Evolutionary conservation across 2,888 invertebrate species (phyloP), one percentile per base, ranked within the genome.

Genomic region (Drosophila macrospina): DNA sequence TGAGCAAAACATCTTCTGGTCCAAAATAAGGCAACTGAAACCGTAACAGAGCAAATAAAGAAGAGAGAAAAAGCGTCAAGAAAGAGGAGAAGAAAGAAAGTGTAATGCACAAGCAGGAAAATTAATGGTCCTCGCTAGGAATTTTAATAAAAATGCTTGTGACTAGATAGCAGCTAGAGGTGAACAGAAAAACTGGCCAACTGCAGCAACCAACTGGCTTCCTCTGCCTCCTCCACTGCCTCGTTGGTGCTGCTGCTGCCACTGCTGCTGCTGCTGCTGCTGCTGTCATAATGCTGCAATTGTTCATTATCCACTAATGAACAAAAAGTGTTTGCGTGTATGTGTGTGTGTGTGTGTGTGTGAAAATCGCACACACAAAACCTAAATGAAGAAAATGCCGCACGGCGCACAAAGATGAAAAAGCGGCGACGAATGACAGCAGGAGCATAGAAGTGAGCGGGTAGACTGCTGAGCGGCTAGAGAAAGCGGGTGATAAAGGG

Each of bases 241-340:
- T 48, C n/a, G n/a, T n/a, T n/a, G 32, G 28, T 45, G 56, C 67
- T 61, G 24, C 65, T 77, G 74, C 78, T 71, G 69, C 52, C 71
- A 74, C 86, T 86, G 89, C 26, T 45, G 28, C 32, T 45, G 56
- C 67, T 63, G 24, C 65, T 77, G 74, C 78, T 73, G 69, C 55
- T 73, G 77, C 86, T 86, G 89, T 86, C 86, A 86, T 86, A 86
- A 89, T 88, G 88, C 88, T 87, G 89, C 85, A 85, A 88, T 89
- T 86, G 86, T 86, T 86, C 90, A 90, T 90, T 90, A 90, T 89
- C 89, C 86, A 88, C 90, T 90, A 90, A 90, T 90, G 89, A 90
- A 90, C 91, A 90, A 88, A 90, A 90, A 90, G 74, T 88, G 50
- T 51, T 44, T 42, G 37, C 37, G 32, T 45, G 47, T 51, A 50